phyloP scores from a whole-genome alignment of 2,113 vertebrate species.

The zebrafish (Danio rerio) region GRCz12tu NC_133192.1:6021501-6022000 shows the following conservation, averaged over 20 bases:
- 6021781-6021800: background rate
- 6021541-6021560: conserved; percentile 6
- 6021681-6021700: conserved; percentile 9
- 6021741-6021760: conserved; percentile 20
- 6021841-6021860: no score
- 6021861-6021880: no score
- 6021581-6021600: background rate
- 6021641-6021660: background rate
- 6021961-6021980: background rate
- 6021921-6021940: no score
- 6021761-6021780: background rate
- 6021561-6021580: background rate
- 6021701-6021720: conserved; percentile 16
- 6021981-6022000: background rate
- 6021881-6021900: no score
- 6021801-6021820: background rate
- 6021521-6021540: background rate
- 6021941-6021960: no score
- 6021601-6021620: conserved; percentile 38
- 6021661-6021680: conserved; percentile 13
- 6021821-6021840: background rate
- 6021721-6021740: conserved; percentile 19
- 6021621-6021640: conserved; percentile 8
- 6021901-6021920: no score
- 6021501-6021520: background rate